Conservation (phyloP, 2,888 invertebrate genomes). For the Panzeria rudis region DNA sequence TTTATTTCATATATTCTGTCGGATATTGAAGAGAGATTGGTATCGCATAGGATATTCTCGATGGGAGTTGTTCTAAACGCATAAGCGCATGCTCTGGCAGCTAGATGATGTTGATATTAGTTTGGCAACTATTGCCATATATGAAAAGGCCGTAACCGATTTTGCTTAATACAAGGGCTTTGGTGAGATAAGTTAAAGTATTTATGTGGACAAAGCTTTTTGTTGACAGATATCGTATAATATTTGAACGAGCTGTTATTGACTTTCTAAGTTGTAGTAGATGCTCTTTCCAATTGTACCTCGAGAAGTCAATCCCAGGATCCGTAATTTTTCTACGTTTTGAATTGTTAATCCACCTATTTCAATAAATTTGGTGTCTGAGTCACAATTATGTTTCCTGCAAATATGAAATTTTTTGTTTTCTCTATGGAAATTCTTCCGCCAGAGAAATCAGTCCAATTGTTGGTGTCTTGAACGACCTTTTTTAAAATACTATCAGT, state of each 20-base stretch:
- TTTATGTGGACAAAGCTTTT: constrained; percentile 11
- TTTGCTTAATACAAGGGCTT: constrained; percentile 9
- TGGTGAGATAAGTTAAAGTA: constrained; percentile 12
- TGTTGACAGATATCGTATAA: neutral
- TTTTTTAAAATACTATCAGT: neutral
- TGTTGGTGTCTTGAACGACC: neutral
- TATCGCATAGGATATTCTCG: too few species aligned
- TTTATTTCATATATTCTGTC: neutral
- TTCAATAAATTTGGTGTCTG: too few species aligned
- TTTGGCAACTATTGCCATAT: constrained; percentile 6
- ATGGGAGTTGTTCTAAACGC: too few species aligned
- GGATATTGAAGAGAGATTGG: too few species aligned
- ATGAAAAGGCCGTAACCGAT: constrained; percentile 12
- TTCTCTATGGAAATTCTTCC: constrained; percentile 6
- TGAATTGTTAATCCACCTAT: too few species aligned
- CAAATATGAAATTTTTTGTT: constrained; percentile 32
- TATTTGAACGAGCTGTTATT: neutral
- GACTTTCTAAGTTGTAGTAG: too few species aligned
- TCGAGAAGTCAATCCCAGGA: constrained; percentile 5
- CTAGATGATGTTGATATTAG: neutral
- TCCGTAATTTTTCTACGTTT: constrained; percentile 4
- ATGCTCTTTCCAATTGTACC: too few species aligned
- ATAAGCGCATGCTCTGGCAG: too few species aligned
- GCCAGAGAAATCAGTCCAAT: constrained; percentile 25
- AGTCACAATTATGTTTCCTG: constrained; percentile 16